These are phyloP conservation scores for Litocranius walleri DNA, from an alignment of 2,113 vertebrate genomes.

Conservation along the genomic window DNA sequence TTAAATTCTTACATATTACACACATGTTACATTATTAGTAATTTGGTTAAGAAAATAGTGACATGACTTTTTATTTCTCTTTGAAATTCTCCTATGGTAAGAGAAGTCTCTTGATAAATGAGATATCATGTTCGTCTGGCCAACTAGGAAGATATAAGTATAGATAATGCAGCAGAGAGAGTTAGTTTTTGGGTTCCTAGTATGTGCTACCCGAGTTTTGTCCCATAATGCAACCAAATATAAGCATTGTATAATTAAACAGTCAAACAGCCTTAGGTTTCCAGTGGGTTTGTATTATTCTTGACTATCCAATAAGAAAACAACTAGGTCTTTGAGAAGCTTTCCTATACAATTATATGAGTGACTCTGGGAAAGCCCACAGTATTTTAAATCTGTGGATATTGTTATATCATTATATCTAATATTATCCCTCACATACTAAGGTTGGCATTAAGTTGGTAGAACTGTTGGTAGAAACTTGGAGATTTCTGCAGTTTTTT, in stretches of 20 bases:
- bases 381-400: neutral
- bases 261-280: neutral
- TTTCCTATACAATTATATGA: neutral
- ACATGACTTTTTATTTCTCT: neutral
- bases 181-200: neutral
- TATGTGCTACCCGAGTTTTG: neutral
- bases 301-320: neutral
- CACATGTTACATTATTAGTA: neutral
- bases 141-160: neutral
- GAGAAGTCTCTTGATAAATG: neutral
- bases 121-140: neutral
- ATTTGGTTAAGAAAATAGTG: slow-evolving; percentile 4
- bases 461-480: neutral
- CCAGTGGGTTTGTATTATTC: neutral
- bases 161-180: neutral
- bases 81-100: neutral
- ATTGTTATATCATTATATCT: neutral
- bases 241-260: neutral
- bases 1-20: neutral
- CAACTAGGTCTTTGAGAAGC: neutral
- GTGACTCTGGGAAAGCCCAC: neutral
- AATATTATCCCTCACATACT: neutral
- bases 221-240: neutral
- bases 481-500: neutral
- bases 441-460: neutral